Evolutionary conservation across 2,113 vertebrate species (phyloP), one percentile per base, ranked within the genome.

Genomic region (Tretioscincus oriximinensis): DNA sequence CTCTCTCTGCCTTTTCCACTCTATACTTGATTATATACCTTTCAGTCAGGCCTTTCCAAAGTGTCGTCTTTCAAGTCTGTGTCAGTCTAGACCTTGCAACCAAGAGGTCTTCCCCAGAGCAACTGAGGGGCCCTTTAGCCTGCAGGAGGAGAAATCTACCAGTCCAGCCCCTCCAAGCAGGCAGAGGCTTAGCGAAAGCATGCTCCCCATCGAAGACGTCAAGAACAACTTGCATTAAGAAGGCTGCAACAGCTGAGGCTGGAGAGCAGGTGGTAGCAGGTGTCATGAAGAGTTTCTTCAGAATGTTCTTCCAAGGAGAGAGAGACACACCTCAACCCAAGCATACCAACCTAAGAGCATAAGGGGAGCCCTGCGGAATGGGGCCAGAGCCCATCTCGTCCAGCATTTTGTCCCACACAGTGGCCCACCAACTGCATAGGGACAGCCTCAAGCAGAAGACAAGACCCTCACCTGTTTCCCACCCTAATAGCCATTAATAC

Each of bases 241-340:
- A 41, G 14, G 10, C 8, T 28, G 31, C 28, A n/a, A 14, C 79
- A 74, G 79, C 71, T n/a, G 71, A 70, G 16, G 28, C 58, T 21
- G 45, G n/a, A 28, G 28, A 35, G 65, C 1, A n/a, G 24, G 21
- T 2, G 4, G 31, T 2, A 14, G 73, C 51, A 31, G 41, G n/a
- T 26, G 9, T 4, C 5, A 12, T 24, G 0, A 1, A 0, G 58
- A 45, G 2, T 41, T 24, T 20, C 45, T 1, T 1, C 1, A 0
- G 1, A 10, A 5, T 24, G 66, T 7, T 2, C 18, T 1, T 26
- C 54, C 1, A 22, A 49, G 21, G 3, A 10, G 64, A n/a, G 2
- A 20, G 4, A 3, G 16, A n/a, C 29, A 12, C 21, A 26, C 31
- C 54, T 63, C 73, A 26, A 7, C 45, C 21, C 21, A 45, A 31